These are phyloP conservation scores for Kradibia gibbosae DNA, from an alignment of 1,140 invertebrate species.

Conservation along the genomic window DNA sequence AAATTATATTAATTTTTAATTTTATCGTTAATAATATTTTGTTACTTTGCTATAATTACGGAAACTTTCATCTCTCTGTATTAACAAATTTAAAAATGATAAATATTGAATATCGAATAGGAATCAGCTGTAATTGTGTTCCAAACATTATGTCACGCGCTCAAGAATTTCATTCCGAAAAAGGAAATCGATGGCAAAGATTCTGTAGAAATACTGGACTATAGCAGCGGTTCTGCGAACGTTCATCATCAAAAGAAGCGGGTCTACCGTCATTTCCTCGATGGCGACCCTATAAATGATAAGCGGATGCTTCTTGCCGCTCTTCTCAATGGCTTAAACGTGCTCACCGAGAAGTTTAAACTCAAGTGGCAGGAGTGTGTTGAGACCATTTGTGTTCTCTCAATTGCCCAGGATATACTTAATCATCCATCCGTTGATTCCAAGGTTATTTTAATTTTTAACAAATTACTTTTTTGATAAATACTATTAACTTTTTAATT, in stretches of 20 bases:
- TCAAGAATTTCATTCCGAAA: slow-evolving; percentile 74
- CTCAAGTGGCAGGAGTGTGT: slow-evolving; percentile 83
- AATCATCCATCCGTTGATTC: slow-evolving; percentile 72
- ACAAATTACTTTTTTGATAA: too few species aligned
- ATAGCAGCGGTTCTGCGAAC: background rate
- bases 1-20: too few species aligned
- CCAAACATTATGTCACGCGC: slow-evolving; percentile 78
- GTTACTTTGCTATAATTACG: too few species aligned
- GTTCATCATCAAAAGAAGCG: background rate
- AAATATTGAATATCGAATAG: slow-evolving; percentile 57
- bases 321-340: slow-evolving; percentile 77
- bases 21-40: too few species aligned
- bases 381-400: slow-evolving; percentile 78
- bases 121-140: slow-evolving; percentile 81
- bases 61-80: too few species aligned
- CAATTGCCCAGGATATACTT: slow-evolving; percentile 73
- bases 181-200: slow-evolving; percentile 13
- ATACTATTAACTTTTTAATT: too few species aligned
- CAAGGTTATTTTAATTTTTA: slow-evolving; percentile 66
- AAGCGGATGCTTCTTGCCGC: slow-evolving; percentile 73
- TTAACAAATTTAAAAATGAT: too few species aligned
- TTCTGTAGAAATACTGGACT: background rate
- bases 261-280: slow-evolving; percentile 53
- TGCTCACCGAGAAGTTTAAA: slow-evolving; percentile 79
- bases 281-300: slow-evolving; percentile 65